Evolutionary conservation across 2,888 invertebrate genomes (phyloP), one percentile per base, ranked within the genome.

Genomic region (Thalpophila matura): DNA sequence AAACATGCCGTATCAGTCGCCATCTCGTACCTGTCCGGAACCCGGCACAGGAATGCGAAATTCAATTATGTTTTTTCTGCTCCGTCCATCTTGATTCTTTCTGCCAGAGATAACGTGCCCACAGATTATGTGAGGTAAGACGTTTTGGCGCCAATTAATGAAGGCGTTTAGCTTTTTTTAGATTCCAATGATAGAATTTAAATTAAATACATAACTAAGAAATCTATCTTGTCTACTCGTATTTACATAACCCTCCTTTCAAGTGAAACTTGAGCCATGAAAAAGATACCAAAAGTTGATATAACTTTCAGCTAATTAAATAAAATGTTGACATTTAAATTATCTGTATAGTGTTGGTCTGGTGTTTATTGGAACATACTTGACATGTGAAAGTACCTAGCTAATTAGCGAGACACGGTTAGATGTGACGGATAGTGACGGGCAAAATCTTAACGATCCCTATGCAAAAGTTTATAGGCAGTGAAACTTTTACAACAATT

Each of bases 61-160:
- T 81, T 78, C 75, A 80, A 80, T 82, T 79, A 80, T 66, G 70
- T 80, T 82, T 84, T 80, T 74, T 72, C 55, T 67, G 70, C 57
- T 53, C 63, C 56, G 67, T 69, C 67, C 73, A 69, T 73, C 61
- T 74, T 69, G 50, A 64, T 71, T 74, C 47, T 68, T 69, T 68
- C 60, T 72, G 65, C 16, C 61, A 58, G 61, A 74, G 70, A 71
- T 72, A 77, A 74, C 55, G 60, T 51, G 33, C 40, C 63, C 50
- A 47, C 49, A 54, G 67, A 53, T 73, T 57, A 70, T 46, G 51
- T 33, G 33, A n/a, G 27, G 16, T 50, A 65, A 65, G 70, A 68
- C 56, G 46, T 68, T 67, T 63, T 71, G 72, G 68, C 60, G 75
- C 69, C 74, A 67, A 58, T 64, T 64, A 61, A 59, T 60, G 46